Evolutionary conservation across 1,140 invertebrate species (phyloP), one percentile per base, ranked within the genome.

Genomic region (Dermatophagoides farinae): DNA sequence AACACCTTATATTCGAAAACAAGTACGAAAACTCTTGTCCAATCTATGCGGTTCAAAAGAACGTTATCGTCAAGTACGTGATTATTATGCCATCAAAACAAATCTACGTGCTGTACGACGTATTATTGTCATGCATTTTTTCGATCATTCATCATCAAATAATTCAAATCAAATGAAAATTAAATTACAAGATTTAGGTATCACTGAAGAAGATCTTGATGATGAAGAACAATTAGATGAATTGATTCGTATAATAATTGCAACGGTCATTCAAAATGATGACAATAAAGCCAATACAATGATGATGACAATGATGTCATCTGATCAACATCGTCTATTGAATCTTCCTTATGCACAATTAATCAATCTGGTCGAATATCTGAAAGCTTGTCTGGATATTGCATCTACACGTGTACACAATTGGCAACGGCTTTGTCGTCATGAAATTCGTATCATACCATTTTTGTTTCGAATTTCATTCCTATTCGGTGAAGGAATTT

Each of bases 361-460:
- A 5, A 88, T 95, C 5, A 84, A 86, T 62, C 75, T 96, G 18
- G 90, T 95, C 66, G 92, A 97, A 70, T 89, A 96, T 75, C 73
- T 97, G 52, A 95, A 93, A 74, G 83, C 84, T 18, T 93, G 90
- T 67, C 80, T 86, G 57, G 93, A 97, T 70, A 88, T 96, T 62
- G 88, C 89, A 22, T 80, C 82, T 16, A 82, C 81, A 65, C 80
- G 90, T n/a, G 88, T 87, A 0, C 80, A 83, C 59, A 97, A 96
- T 74, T 97, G 92, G 92, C 90, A 96, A 71, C 78, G 83, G 66
- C 91, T 88, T 71, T 96, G 90, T 70, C 71, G 82, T 12, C 81
- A 87, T 64, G 77, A 83, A 59, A 65, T 70, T 66, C 67, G 62
- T 65, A 81, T 86, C 0, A 75, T 95, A 44, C 74, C 81, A 11